phyloP scores from a whole-genome alignment of 1,140 invertebrate genomes.

The Lucilia sericata region DNA sequence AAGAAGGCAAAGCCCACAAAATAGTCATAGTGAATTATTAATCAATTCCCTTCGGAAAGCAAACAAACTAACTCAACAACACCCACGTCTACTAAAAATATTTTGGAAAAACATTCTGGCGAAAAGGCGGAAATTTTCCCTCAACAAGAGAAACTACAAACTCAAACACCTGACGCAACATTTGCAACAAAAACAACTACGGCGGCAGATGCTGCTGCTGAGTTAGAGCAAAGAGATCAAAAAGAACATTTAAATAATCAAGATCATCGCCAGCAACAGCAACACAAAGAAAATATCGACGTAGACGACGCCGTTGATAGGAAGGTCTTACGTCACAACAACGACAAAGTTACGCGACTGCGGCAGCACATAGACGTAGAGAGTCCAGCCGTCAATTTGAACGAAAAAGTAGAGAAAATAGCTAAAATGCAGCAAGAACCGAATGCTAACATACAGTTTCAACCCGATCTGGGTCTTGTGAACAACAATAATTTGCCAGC shows the following conservation, averaged over 20 bases:
- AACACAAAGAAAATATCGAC: constrained; percentile 28
- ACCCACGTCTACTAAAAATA: constrained; percentile 40
- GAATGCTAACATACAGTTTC: constrained; percentile 68
- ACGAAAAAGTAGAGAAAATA: constrained; percentile 43
- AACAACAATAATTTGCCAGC: constrained; percentile 58
- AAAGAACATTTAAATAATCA: constrained; percentile 36
- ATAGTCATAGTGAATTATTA: constrained; percentile 23
- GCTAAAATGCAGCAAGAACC: constrained; percentile 67
- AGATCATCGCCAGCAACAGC: constrained; percentile 36
- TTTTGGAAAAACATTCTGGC: constrained; percentile 37
- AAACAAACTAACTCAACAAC: constrained; percentile 33
- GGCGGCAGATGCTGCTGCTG: not conserved
- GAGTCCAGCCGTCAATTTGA: not conserved
- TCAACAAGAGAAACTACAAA: constrained; percentile 4
- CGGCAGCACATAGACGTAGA: not conserved
- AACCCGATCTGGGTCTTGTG: constrained; percentile 65
- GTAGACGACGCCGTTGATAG: not conserved
- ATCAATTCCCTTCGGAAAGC: not conserved
- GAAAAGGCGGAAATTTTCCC: constrained; percentile 35
- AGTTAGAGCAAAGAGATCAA: constrained; percentile 36
- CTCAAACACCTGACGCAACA: constrained; percentile 30
- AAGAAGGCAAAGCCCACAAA: not conserved
- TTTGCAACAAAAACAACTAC: not conserved
- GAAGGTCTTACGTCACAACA: not conserved
- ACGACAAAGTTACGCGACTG: constrained; percentile 34